Percentiles rank a stretch among this genome's conserved stretches.
These are phyloP conservation scores for Lucifuga dentata DNA, from an alignment of 2,113 vertebrate genomes.

Conservation along the genomic window DNA sequence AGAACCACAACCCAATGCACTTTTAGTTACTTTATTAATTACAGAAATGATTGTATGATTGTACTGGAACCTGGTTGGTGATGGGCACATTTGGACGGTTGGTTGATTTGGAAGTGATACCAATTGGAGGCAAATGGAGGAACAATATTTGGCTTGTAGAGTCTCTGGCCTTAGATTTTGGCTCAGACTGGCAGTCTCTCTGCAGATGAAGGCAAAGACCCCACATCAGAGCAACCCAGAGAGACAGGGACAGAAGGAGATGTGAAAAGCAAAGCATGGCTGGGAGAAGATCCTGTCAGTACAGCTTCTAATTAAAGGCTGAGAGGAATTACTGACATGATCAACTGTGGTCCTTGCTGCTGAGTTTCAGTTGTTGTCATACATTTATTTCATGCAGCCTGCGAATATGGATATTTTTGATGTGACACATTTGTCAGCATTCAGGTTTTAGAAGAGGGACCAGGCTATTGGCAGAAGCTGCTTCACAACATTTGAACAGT, in stretches of 20 bases:
- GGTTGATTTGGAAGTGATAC: conserved; percentile 5
- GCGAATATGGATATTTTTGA: not conserved
- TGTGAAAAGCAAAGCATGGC: too few species aligned
- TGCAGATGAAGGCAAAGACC: conserved; percentile 2
- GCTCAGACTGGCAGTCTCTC: not conserved
- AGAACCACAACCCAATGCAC: not conserved
- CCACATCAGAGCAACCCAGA: not conserved
- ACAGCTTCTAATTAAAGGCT: too few species aligned
- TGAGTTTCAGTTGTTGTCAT: not conserved
- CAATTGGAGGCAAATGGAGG: not conserved
- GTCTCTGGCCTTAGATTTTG: not conserved
- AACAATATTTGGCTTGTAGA: not conserved
- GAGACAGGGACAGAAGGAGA: too few species aligned
- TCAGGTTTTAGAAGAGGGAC: too few species aligned
- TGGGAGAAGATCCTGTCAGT: too few species aligned
- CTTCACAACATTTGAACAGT: too few species aligned
- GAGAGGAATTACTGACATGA: too few species aligned
- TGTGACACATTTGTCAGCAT: too few species aligned
- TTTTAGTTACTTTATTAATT: not conserved
- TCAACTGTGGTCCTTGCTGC: not conserved
- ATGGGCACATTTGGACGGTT: conserved; percentile 6
- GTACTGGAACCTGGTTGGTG: conserved; percentile 19
- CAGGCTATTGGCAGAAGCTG: too few species aligned
- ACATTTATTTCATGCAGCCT: not conserved
- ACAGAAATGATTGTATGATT: not conserved